Percentiles rank a stretch among this genome's conserved stretches.
These are phyloP conservation scores for Danaus chrysippus DNA, from an alignment of 2,888 invertebrate species.

Conservation along the genomic window DNA sequence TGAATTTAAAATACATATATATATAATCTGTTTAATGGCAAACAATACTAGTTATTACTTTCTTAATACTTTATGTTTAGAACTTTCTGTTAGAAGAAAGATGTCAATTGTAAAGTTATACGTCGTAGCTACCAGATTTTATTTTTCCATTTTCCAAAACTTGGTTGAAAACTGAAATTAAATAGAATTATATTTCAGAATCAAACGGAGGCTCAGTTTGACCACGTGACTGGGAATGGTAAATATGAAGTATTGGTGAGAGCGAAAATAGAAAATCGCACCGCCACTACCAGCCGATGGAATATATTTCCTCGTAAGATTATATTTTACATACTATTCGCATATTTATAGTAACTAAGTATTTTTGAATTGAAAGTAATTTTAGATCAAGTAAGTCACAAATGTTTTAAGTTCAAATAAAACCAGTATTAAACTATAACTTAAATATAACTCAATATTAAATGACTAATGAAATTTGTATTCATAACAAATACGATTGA, in stretches of 20 bases:
- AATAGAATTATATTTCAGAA: conserved; percentile 39
- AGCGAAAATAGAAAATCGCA: conserved; percentile 32
- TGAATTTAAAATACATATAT: not conserved
- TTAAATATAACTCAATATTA: no score
- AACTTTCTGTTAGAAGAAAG: no score
- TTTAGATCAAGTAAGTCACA: not conserved
- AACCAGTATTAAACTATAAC: no score
- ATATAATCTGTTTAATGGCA: not conserved
- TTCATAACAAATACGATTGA: no score
- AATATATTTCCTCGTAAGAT: conserved; percentile 50
- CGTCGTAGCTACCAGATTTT: not conserved
- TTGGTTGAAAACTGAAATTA: not conserved
- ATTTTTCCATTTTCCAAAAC: not conserved
- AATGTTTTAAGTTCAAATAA: no score
- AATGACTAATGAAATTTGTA: no score
- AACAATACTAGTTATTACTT: no score
- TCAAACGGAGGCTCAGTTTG: conserved; percentile 44
- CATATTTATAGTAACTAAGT: not conserved
- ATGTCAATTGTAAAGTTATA: no score
- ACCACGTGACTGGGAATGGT: conserved; percentile 40
- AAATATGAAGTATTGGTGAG: conserved; percentile 45
- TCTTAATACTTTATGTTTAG: no score
- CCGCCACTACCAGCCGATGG: conserved; percentile 34
- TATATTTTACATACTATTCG: not conserved
- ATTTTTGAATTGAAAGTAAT: not conserved